phyloP scores from a whole-genome alignment of 2,797 vertebrate species.

The Cryptoblepharus egeriae region DNA sequence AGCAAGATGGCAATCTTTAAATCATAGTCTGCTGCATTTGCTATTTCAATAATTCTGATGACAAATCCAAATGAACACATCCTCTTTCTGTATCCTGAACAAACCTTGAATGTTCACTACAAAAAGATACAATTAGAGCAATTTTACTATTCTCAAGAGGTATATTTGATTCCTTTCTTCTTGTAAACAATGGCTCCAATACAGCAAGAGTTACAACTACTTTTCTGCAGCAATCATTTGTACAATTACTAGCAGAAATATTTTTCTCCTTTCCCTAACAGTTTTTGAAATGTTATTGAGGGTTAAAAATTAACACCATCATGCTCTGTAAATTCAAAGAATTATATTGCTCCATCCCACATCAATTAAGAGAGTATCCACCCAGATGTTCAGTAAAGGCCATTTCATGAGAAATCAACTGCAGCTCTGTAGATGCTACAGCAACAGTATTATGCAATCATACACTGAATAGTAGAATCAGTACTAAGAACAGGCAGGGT shows the following conservation, averaged over 20 bases:
- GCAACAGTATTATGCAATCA: neutral
- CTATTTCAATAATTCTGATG: conserved; percentile 27
- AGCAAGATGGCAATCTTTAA: neutral
- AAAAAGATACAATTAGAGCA: conserved; percentile 60
- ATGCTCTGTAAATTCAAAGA: neutral
- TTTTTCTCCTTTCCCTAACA: neutral
- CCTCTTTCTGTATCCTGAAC: conserved; percentile 54
- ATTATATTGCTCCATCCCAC: neutral
- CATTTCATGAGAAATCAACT: neutral
- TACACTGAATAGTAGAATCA: neutral
- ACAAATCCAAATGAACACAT: conserved; percentile 61
- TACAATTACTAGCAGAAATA: neutral
- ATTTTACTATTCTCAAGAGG: neutral
- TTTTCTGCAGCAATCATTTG: neutral
- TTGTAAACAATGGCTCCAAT: conserved; percentile 43
- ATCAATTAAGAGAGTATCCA: neutral
- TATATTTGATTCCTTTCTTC: neutral
- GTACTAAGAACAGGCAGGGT: neutral
- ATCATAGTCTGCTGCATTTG: neutral
- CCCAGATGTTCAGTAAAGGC: neutral
- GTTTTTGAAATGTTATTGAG: conserved; percentile 1
- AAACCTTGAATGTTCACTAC: conserved; percentile 69
- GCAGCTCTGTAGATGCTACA: neutral
- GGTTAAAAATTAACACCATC: neutral
- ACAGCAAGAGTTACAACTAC: conserved; percentile 46